Evolutionary conservation across 2,797 vertebrate species (phyloP), one percentile per base, ranked within the genome.

Genomic region (Sebastolobus altivelis): DNA sequence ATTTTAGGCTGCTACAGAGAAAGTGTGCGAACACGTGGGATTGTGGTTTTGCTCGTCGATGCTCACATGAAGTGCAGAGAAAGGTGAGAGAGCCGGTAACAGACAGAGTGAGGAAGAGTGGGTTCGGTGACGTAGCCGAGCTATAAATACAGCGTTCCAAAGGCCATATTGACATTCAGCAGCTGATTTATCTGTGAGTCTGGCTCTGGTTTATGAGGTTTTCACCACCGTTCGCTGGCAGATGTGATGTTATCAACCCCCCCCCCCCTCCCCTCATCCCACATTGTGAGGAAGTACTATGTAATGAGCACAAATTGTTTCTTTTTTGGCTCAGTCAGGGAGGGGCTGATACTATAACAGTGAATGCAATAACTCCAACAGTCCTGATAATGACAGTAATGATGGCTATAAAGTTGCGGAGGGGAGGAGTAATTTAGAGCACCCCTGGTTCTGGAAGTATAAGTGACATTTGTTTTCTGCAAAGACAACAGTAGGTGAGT

Each of bases 81-180:
- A 69, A 84, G 68, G 77, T 35, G 38, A 73, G 65, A 46, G 46
- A 75, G 77, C 27, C 31, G n/a, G 56, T 40, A 65, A 67, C n/a
- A 83, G 69, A 72, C 65, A 69, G 79, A 86, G 20, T 62, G 69
- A 74, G 59, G 78, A 75, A 82, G 86, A 82, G 79, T 77, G 72
- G 61, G 40, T 66, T 62, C 35, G 3, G 74, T 89, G 88, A 89
- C 31, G 82, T 78, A 70, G 74, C 55, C 31, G n/a, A 33, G 86
- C 89, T 92, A 93, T 92, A 93, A 93, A 93, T 93, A 92, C 78
- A 72, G 49, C 43, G 29, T 77, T 92, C 83, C 84, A 93, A 92
- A 93, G 87, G 90, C 88, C 89, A 86, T 92, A 93, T 92, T 91
- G 91, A 93, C 92, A 93, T 92, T 92, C 91, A 89, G 84, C 72